Base-by-base conservation (phyloP, 1,140 invertebrate genomes). In the Pomacea maculata region DNA sequence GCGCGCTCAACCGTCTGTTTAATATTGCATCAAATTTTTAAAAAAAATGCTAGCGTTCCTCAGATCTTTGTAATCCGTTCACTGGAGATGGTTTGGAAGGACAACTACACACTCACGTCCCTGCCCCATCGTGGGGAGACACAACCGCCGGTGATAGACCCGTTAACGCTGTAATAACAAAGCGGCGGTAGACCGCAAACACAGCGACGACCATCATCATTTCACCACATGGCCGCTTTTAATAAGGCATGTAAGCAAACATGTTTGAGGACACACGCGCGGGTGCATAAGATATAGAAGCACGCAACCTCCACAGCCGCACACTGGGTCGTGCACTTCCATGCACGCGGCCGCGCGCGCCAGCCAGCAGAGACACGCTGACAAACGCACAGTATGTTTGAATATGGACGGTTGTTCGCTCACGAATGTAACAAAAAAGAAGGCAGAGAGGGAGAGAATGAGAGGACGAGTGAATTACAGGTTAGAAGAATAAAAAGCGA, bases 311-410 rank as follows among this genome's bases (percentile, higher is more conserved):
- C 54, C 63, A 55, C 74, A 75, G 55, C 55, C 55, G 34, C 74
- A 75, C 74, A 61, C 55, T 25, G 25, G 34, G 55, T 34, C 74
- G 61, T 63, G 64, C 55, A 75, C n/a, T 34, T 19, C 29, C 57
- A 64, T 55, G 29, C 74, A 75, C 21, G 9, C 74, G 3, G 55
- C 21, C 54, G 6, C 57, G 25, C 74, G 19, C 74, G n/a, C 74
- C 34, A 54, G 55, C 74, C 19, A 54, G 64, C 74, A 64, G 61
- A 75, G 54, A 75, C 74, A 75, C 74, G 29, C 74, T 61, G 57
- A 75, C 74, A 64, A 52, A 75, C 73, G 61, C 73, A 75, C 34
- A 45, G 34, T 45, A 6, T 0, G 34, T 45, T 45, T 45, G 34
- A 2, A 45, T 45, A 6, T 45, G 34, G 2, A 14, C 11, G 45